Conservation (phyloP, 2,888 invertebrate genomes). For the Trissonchulus sp. region DNA sequence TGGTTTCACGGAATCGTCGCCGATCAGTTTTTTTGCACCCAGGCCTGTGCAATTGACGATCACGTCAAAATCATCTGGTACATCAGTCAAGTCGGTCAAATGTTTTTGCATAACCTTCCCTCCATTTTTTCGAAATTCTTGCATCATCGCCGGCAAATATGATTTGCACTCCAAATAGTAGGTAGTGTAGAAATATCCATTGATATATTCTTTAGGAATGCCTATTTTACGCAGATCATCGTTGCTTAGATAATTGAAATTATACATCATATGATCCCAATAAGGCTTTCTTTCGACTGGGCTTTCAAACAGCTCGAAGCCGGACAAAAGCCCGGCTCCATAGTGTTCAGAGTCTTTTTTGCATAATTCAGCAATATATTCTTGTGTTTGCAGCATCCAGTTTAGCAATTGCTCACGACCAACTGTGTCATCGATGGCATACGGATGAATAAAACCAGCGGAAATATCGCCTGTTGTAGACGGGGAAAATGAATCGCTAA, state of each 20-base stretch:
- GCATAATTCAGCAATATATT: neutral
- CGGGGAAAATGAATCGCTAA: neutral
- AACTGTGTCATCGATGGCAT: neutral
- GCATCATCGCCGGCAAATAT: conserved; percentile 72
- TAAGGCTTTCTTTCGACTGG: neutral
- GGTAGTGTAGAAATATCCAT: conserved; percentile 74
- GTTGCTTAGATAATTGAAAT: neutral
- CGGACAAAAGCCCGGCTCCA: neutral
- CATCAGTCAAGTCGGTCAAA: conserved; percentile 62
- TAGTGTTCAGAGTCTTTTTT: neutral
- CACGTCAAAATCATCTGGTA: conserved; percentile 55
- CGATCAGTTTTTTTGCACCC: conserved; percentile 50
- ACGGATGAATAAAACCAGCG: neutral
- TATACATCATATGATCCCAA: neutral
- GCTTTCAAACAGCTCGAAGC: neutral
- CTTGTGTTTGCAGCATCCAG: neutral
- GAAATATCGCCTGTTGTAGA: neutral
- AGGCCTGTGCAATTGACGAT: conserved; percentile 57
- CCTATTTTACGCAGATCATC: neutral
- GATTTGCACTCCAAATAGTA: conserved; percentile 67
- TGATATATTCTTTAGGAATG: conserved; percentile 51
- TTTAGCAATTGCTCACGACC: neutral
- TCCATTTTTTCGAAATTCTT: conserved; percentile 62
- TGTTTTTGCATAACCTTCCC: conserved; percentile 61
- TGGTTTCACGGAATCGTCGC: conserved; percentile 53